phyloP scores from a whole-genome alignment of 2,888 invertebrate species.

The Pseudolycoriella hygida region DNA sequence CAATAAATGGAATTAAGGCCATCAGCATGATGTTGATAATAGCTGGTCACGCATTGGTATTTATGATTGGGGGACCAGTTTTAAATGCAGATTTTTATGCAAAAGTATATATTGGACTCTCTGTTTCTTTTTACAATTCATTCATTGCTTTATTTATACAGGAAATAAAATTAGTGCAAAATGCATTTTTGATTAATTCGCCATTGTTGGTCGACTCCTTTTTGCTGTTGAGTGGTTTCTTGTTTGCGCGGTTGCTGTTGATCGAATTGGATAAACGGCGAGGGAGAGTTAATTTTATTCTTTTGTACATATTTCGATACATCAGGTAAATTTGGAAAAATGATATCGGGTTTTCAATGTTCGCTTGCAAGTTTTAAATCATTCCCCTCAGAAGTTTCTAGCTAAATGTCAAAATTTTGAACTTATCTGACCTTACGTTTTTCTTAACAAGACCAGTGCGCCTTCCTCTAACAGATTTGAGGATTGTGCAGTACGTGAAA shows the following conservation, averaged over 20 bases:
- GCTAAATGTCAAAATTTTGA: no score
- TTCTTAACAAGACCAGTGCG: no score
- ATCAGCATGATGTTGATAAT: constrained; percentile 50
- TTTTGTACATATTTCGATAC: constrained; percentile 46
- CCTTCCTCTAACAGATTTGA: no score
- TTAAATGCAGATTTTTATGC: constrained; percentile 40
- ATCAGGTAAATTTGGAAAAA: constrained; percentile 34
- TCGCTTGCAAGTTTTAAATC: no score
- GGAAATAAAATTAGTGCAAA: constrained; percentile 36
- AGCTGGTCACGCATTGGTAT: constrained; percentile 45
- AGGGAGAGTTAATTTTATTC: constrained; percentile 40
- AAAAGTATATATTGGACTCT: constrained; percentile 13
- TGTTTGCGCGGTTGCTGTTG: constrained; percentile 47
- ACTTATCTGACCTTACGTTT: no score
- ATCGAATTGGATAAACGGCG: constrained; percentile 47
- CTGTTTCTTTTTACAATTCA: constrained; percentile 5
- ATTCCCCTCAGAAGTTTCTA: no score
- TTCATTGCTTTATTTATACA: constrained; percentile 21
- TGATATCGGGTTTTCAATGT: no score
- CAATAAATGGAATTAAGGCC: constrained; percentile 45
- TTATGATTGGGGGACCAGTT: constrained; percentile 47
- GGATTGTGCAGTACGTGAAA: no score
- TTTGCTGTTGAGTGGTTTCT: constrained; percentile 49
- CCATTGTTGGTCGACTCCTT: constrained; percentile 56
- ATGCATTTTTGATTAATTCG: constrained; percentile 46